Percentiles rank a stretch among this genome's conserved stretches.
Conservation (phyloP, 1,140 invertebrate genomes). For the Leptopilina boulardi region DNA sequence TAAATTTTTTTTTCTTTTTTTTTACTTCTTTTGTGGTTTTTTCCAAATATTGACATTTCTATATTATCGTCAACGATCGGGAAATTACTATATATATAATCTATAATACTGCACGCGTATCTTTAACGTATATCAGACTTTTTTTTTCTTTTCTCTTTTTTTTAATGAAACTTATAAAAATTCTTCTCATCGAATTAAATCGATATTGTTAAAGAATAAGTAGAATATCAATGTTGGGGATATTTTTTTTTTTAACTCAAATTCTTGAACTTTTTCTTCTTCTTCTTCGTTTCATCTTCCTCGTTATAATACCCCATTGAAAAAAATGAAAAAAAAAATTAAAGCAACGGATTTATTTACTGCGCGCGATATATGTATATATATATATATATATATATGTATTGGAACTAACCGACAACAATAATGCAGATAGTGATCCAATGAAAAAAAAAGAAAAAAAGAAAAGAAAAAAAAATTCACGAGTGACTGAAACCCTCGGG, state of each 20-base stretch:
- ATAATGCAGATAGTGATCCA: slow-evolving; percentile 6
- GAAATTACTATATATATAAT: too few relatives aligned
- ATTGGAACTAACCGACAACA: not conserved
- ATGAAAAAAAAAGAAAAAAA: not conserved
- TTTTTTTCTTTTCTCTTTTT: not conserved
- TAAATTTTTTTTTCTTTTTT: too few relatives aligned
- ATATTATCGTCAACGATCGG: too few relatives aligned
- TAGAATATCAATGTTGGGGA: not conserved
- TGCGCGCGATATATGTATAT: too few relatives aligned
- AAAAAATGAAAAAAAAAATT: not conserved
- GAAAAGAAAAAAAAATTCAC: not conserved
- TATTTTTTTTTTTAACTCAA: too few relatives aligned
- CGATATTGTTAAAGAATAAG: not conserved
- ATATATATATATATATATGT: not conserved
- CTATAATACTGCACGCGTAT: not conserved
- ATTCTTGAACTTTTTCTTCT: not conserved
- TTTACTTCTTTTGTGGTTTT: too few relatives aligned
- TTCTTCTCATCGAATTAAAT: not conserved
- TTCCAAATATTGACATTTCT: too few relatives aligned
- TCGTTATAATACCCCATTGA: too few relatives aligned
- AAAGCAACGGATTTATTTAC: not conserved
- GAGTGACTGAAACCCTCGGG: not conserved
- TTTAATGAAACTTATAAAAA: not conserved
- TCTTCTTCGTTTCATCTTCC: not conserved
- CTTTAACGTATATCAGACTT: not conserved